Evolutionary conservation across 1,140 invertebrate genomes (phyloP).

Genomic region (Colletes gigas): DNA sequence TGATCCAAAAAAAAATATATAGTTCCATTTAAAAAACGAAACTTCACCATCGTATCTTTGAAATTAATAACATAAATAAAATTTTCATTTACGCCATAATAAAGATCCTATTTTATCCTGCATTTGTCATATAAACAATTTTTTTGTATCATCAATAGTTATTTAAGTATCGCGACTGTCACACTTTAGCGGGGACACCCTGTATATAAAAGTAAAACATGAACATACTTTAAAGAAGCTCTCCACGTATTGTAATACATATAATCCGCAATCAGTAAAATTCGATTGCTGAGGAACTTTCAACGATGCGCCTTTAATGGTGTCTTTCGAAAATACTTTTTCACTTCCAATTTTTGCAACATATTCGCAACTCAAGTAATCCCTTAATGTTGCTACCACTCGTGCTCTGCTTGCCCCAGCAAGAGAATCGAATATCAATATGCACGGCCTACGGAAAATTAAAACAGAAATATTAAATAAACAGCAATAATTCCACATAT

Average conservation of each 20-base stretch:
- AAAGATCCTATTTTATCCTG: too few species aligned
- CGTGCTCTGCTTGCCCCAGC: conserved; percentile 89
- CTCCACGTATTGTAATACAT: conserved; percentile 97
- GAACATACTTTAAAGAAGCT: conserved; percentile 91
- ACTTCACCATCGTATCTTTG: too few species aligned
- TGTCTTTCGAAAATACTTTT: conserved; percentile 88
- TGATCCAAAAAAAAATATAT: too few species aligned
- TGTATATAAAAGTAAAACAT: background rate
- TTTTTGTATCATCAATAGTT: too few species aligned
- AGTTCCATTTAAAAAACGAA: too few species aligned
- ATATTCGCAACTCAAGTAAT: conserved; percentile 95
- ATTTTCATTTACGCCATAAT: too few species aligned
- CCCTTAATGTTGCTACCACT: conserved; percentile 92
- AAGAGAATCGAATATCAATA: conserved; percentile 97
- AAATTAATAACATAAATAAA: too few species aligned
- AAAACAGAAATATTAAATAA: conserved; percentile 34
- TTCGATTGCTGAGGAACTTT: conserved; percentile 98
- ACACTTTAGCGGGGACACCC: too few species aligned
- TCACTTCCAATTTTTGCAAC: conserved; percentile 86
- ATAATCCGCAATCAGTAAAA: conserved; percentile 98
- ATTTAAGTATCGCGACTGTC: too few species aligned
- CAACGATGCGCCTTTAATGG: conserved; percentile 90
- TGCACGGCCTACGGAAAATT: conserved; percentile 85
- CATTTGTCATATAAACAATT: too few species aligned
- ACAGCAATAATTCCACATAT: too few species aligned